phyloP scores from a whole-genome alignment of 2,113 vertebrate species.

The Furnarius figulus region DNA sequence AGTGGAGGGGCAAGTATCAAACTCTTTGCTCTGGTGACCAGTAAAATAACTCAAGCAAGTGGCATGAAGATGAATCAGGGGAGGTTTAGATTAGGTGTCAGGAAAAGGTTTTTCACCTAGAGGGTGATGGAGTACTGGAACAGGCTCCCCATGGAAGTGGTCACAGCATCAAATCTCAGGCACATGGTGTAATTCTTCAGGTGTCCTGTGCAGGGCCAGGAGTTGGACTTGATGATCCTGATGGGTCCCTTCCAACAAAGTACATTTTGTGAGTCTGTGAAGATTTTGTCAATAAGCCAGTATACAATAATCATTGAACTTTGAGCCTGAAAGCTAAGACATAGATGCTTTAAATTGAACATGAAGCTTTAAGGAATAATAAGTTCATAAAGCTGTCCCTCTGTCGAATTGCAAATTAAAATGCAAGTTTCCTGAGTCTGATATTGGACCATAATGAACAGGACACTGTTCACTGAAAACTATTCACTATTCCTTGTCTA shows the following conservation, averaged over 20 bases:
- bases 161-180: not conserved
- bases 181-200: not conserved
- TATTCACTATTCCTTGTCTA: not conserved
- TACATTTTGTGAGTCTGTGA: not conserved
- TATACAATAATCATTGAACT: not conserved
- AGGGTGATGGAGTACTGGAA: accelerated
- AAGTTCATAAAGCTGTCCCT: not conserved
- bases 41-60: accelerated
- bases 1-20: accelerated
- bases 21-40: not conserved
- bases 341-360: not conserved
- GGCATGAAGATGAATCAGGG: not conserved
- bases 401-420: not conserved
- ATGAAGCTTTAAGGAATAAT: not conserved
- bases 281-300: not conserved
- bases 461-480: not conserved
- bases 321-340: not conserved
- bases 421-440: not conserved
- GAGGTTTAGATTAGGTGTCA: not conserved
- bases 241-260: not conserved
- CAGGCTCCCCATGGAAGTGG: not conserved
- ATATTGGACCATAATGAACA: not conserved
- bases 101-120: not conserved
- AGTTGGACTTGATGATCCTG: not conserved
- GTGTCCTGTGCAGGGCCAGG: not conserved